Evolutionary conservation across 2,888 invertebrate genomes (phyloP).

Genomic region (Choreutis nemorana): DNA sequence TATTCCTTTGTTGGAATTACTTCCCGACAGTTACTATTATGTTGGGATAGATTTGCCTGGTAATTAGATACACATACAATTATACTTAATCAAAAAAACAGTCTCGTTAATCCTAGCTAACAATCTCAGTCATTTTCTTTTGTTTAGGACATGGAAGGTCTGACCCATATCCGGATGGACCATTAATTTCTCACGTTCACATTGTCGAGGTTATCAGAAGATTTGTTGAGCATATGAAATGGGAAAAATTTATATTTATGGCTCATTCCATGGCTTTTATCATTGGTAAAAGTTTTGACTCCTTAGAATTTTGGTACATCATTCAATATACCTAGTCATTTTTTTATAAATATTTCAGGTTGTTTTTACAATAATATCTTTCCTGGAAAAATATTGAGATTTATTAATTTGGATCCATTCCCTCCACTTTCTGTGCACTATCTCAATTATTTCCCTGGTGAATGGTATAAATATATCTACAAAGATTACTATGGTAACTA

Average conservation of each 20-base stretch:
- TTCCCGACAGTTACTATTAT: constrained; percentile 36
- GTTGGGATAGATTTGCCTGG: constrained; percentile 56
- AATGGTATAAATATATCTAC: constrained; percentile 23
- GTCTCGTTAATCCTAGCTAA: too few relatives aligned
- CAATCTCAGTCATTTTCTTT: too few relatives aligned
- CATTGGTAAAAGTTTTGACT: constrained; percentile 15
- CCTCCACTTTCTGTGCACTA: constrained; percentile 11
- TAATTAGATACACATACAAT: constrained; percentile 8
- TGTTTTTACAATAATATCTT: constrained; percentile 36
- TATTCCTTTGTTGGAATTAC: constrained; percentile 47
- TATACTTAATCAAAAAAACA: too few relatives aligned
- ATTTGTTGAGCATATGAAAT: constrained; percentile 16
- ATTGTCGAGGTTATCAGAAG: constrained; percentile 21
- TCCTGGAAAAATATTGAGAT: constrained; percentile 54
- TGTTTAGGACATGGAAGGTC: constrained; percentile 62
- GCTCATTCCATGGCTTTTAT: constrained; percentile 24
- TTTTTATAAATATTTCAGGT: constrained; percentile 21
- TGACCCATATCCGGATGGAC: constrained; percentile 39
- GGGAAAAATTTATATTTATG: constrained; percentile 17
- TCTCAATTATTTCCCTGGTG: constrained; percentile 11
- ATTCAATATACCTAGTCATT: not conserved
- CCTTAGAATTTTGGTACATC: not conserved
- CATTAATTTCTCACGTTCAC: constrained; percentile 15
- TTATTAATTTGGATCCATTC: constrained; percentile 32
- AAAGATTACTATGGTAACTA: constrained; percentile 28